phyloP scores from a whole-genome alignment of 2,797 vertebrate genomes.

The Coregonus suidteri region DNA sequence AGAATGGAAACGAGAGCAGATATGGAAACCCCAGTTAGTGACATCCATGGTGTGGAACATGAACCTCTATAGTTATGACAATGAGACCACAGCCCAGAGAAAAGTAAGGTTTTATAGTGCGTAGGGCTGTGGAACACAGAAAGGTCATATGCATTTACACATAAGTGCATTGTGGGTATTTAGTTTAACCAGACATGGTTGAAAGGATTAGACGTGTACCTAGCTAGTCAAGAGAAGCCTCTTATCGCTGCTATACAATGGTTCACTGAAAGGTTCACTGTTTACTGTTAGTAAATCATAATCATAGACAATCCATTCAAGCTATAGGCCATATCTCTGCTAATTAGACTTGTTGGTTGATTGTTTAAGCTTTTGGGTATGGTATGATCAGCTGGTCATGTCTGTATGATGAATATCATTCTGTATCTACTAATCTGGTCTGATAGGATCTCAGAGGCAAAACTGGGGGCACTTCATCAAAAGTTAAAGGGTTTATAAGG shows the following conservation, averaged over 20 bases:
- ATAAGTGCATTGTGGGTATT: conserved; percentile 12
- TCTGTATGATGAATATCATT: conserved; percentile 66
- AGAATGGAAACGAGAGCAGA: conserved; percentile 6
- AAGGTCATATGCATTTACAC: not conserved
- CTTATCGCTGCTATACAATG: conserved; percentile 42
- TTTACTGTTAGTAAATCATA: conserved; percentile 52
- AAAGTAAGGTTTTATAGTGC: conserved; percentile 1
- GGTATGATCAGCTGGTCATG: conserved; percentile 39
- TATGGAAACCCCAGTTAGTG: conserved; percentile 7
- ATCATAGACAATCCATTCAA: conserved; percentile 65
- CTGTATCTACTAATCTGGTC: conserved; percentile 58
- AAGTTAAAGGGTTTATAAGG: conserved; percentile 10
- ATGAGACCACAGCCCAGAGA: conserved; percentile 15
- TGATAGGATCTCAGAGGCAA: conserved; percentile 66
- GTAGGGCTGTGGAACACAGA: not conserved
- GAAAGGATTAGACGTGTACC: conserved; percentile 61
- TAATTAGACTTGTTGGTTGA: conserved; percentile 35
- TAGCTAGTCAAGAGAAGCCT: conserved; percentile 45
- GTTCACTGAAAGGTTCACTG: conserved; percentile 22
- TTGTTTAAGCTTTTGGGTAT: conserved; percentile 24
- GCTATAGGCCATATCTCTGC: conserved; percentile 44
- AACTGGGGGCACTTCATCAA: conserved; percentile 31
- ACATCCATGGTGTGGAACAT: not conserved
- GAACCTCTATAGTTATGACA: conserved; percentile 1
- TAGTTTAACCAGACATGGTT: conserved; percentile 40